A percentile compares a stretch with the other conserved stretches of the same genome.
These are phyloP conservation scores for Microtus montanus DNA, from an alignment of 2,113 vertebrate species.

Conservation along the genomic window DNA sequence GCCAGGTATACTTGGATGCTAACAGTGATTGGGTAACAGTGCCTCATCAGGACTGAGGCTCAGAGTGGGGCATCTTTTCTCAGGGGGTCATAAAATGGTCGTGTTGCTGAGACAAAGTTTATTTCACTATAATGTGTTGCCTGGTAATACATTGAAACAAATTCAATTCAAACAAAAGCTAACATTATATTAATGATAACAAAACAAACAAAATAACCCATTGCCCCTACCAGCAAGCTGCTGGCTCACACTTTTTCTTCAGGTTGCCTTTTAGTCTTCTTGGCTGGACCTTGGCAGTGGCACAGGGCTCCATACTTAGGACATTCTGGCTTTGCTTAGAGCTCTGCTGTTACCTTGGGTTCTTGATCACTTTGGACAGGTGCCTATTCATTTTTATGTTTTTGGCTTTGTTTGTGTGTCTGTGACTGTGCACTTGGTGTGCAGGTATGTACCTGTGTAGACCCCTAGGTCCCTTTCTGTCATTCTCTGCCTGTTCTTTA, in stretches of 20 bases:
- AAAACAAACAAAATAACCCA: not conserved
- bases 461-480: too few relatives aligned
- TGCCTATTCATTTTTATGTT: too few relatives aligned
- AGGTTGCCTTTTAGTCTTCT: not conserved
- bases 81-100: not conserved
- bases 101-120: not conserved
- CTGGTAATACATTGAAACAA: not conserved
- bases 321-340: not conserved
- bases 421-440: too few relatives aligned
- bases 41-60: not conserved
- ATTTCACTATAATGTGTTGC: not conserved
- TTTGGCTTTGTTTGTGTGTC: too few relatives aligned
- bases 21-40: rapidly evolving
- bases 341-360: too few relatives aligned
- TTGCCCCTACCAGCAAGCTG: not conserved
- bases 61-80: not conserved
- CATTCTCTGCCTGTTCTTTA: too few relatives aligned
- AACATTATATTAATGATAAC: not conserved
- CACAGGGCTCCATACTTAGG: not conserved
- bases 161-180: conserved; percentile 14
- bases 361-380: too few relatives aligned
- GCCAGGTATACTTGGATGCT: too few relatives aligned
- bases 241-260: not conserved
- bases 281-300: not conserved
- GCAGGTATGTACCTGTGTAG: too few relatives aligned